Percentiles rank a stretch among this genome's conserved stretches.
Evolutionary conservation across 2,888 invertebrate species (phyloP).

Genomic region (Limenitis camilla): DNA sequence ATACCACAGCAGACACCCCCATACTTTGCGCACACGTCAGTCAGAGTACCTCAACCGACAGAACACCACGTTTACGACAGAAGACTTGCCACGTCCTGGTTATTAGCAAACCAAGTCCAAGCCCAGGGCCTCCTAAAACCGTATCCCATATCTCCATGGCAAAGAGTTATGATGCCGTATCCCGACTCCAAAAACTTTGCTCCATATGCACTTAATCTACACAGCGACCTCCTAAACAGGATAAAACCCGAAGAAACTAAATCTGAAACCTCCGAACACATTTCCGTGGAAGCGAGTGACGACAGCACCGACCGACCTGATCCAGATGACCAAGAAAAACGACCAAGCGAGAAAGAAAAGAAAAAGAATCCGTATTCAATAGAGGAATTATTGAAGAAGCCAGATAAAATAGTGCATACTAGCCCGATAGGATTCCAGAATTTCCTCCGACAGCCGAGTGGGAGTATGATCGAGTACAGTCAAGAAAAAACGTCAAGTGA

Average conservation of each 20-base stretch:
- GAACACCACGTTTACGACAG: slow-evolving; percentile 61
- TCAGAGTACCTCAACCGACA: slow-evolving; percentile 53
- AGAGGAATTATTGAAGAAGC: slow-evolving; percentile 88
- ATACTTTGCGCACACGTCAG: slow-evolving; percentile 60
- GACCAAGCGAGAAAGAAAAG: slow-evolving; percentile 56
- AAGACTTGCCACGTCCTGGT: slow-evolving; percentile 71
- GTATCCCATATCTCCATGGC: slow-evolving; percentile 73
- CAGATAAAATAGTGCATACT: slow-evolving; percentile 75
- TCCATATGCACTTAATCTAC: slow-evolving; percentile 55
- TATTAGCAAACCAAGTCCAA: slow-evolving; percentile 70
- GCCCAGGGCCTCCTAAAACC: slow-evolving; percentile 66
- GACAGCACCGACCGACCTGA: slow-evolving; percentile 74
- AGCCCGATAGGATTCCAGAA: slow-evolving; percentile 55
- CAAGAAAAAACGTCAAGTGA: slow-evolving; percentile 50
- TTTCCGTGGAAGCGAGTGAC: slow-evolving; percentile 75
- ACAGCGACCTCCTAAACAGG: slow-evolving; percentile 53
- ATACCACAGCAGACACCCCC: slow-evolving; percentile 50
- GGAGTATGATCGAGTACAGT: slow-evolving; percentile 68
- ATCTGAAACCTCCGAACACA: slow-evolving; percentile 60
- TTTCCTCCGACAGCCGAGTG: slow-evolving; percentile 74
- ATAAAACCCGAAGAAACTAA: slow-evolving; percentile 60
- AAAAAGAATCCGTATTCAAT: slow-evolving; percentile 91
- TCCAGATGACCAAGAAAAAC: slow-evolving; percentile 53
- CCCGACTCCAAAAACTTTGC: slow-evolving; percentile 53
- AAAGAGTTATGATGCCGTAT: slow-evolving; percentile 75